phyloP scores from a whole-genome alignment of 2,113 vertebrate genomes.

The Lophotis ruficrista region DNA sequence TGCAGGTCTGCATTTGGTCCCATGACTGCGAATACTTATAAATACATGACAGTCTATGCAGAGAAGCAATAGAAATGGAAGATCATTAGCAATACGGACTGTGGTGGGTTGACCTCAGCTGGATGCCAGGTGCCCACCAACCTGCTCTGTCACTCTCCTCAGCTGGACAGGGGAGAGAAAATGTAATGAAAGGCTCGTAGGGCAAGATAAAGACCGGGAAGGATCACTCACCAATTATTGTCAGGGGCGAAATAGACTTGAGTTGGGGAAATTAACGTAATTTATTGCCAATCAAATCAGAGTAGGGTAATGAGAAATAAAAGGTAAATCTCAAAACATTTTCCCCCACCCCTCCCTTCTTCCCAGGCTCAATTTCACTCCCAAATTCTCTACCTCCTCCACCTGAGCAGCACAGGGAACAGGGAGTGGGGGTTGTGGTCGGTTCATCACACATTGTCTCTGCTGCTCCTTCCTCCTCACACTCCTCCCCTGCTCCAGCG shows the following conservation, averaged over 20 bases:
- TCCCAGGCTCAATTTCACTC: neutral
- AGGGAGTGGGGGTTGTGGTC: accelerated
- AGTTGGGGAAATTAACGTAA: neutral
- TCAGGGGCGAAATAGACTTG: neutral
- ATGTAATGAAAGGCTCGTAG: accelerated
- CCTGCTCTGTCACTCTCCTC: neutral
- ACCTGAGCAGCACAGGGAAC: accelerated
- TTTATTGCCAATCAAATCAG: neutral
- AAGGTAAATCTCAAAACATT: neutral
- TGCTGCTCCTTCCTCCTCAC: neutral
- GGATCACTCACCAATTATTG: accelerated
- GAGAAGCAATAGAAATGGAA: neutral
- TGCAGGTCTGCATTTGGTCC: neutral
- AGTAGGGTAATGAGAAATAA: neutral
- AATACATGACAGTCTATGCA: neutral
- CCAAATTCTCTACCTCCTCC: too few species aligned
- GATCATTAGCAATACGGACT: neutral
- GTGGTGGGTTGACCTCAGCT: neutral
- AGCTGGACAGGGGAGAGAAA: neutral
- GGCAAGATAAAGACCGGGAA: neutral
- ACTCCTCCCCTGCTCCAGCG: neutral
- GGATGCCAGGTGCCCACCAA: neutral
- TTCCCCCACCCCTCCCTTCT: neutral
- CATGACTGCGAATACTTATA: neutral
- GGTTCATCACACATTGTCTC: accelerated